phyloP scores from a whole-genome alignment of 2,797 vertebrate species.

The Acipenser ruthenus region DNA sequence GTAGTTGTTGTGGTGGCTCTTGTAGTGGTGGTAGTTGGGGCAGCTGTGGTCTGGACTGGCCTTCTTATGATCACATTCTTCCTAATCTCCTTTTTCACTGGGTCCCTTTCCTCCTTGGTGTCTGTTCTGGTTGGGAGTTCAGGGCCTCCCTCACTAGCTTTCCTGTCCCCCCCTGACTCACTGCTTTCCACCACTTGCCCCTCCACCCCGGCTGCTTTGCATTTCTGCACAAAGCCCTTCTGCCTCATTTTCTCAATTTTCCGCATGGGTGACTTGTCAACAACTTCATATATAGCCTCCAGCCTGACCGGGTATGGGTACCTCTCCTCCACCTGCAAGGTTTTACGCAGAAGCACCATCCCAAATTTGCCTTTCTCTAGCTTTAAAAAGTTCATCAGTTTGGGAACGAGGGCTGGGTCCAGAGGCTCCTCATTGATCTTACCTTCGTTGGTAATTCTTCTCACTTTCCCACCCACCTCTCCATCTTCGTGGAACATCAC shows the following conservation, averaged over 20 bases:
- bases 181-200: slow-evolving; percentile 72
- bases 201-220: slow-evolving; percentile 83
- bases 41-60: slow-evolving; percentile 35
- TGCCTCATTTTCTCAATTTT: slow-evolving; percentile 86
- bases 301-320: slow-evolving; percentile 94
- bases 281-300: slow-evolving; percentile 91
- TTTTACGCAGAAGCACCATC: slow-evolving; percentile 93
- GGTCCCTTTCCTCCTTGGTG: slow-evolving; percentile 37
- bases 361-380: slow-evolving; percentile 94
- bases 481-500: slow-evolving; percentile 88
- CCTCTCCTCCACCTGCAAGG: slow-evolving; percentile 87
- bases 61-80: slow-evolving; percentile 46
- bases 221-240: slow-evolving; percentile 91
- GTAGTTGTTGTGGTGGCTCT: slow-evolving; percentile 30
- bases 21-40: slow-evolving; percentile 26
- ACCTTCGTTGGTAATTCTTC: slow-evolving; percentile 82
- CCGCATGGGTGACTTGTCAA: slow-evolving; percentile 85
- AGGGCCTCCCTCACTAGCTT: slow-evolving; percentile 5
- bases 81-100: slow-evolving; percentile 41
- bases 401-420: slow-evolving; percentile 76
- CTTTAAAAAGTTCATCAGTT: slow-evolving; percentile 88
- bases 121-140: too few species aligned
- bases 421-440: slow-evolving; percentile 84
- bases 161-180: slow-evolving; percentile 38
- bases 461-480: slow-evolving; percentile 79